Percentiles rank a stretch among this genome's conserved stretches.
Evolutionary conservation across 2,888 invertebrate species (phyloP).

Genomic region (Calameuta pallipes): DNA sequence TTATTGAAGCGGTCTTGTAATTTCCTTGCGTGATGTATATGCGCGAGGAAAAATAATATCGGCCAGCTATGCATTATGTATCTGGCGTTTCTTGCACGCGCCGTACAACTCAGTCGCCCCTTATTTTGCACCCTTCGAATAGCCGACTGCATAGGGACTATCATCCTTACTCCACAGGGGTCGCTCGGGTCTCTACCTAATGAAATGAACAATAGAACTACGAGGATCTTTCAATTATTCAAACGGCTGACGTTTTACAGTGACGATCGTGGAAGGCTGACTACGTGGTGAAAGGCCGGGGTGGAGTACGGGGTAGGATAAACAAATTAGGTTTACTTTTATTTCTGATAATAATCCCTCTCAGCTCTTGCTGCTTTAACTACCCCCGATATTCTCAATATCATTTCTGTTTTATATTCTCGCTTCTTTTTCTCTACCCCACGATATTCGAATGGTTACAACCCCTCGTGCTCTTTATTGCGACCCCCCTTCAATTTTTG

Average conservation of each 20-base stretch:
- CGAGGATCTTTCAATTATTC: background rate
- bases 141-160: background rate
- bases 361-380: background rate
- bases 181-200: background rate
- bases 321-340: background rate
- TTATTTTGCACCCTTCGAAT: background rate
- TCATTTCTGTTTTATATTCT: background rate
- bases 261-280: background rate
- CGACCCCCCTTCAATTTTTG: background rate
- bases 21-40: slow-evolving; percentile 52
- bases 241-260: too few relatives aligned
- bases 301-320: background rate
- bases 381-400: background rate
- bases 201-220: background rate
- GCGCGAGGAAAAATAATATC: slow-evolving; percentile 52
- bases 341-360: background rate
- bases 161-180: background rate
- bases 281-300: background rate
- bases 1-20: slow-evolving; percentile 55
- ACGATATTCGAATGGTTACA: background rate
- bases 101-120: background rate
- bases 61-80: slow-evolving; percentile 48
- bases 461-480: background rate
- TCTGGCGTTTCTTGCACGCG: slow-evolving; percentile 12
- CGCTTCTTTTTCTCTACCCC: background rate